Percentiles rank a stretch among this genome's conserved stretches.
phyloP scores from a whole-genome alignment of 2,888 invertebrate genomes.

The Mactromeris polynyma region DNA sequence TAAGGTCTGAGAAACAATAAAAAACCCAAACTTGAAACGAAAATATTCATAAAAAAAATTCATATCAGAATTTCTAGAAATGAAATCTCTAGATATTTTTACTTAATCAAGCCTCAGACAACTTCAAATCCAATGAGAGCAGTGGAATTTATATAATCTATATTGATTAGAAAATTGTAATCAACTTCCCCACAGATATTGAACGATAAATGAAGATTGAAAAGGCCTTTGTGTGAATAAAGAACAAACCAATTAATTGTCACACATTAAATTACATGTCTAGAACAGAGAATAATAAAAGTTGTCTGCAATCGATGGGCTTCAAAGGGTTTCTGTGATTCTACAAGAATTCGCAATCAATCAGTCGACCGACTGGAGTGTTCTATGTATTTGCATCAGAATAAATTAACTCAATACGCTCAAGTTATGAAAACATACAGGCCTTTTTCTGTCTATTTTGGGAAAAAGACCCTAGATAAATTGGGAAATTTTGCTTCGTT shows the following conservation, averaged over 20 bases:
- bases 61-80: background rate
- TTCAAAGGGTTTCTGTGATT: background rate
- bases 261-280: conserved; percentile 10
- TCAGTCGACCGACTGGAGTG: background rate
- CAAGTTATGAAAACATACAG: background rate
- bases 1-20: too few species aligned
- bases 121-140: background rate
- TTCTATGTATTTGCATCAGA: background rate
- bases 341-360: background rate
- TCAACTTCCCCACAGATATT: background rate
- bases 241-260: conserved; percentile 19
- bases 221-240: background rate
- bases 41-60: too few species aligned
- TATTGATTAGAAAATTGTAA: conserved; percentile 2
- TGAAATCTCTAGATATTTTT: background rate
- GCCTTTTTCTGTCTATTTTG: too few species aligned
- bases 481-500: too few species aligned
- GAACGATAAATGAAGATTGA: conserved; percentile 9
- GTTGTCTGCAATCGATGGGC: background rate
- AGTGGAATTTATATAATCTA: background rate
- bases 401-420: background rate
- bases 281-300: background rate
- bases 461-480: too few species aligned
- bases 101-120: background rate
- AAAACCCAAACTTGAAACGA: too few species aligned